phyloP scores from a whole-genome alignment of 2,888 invertebrate genomes.

The Pycnomerus fuliginosus region DNA sequence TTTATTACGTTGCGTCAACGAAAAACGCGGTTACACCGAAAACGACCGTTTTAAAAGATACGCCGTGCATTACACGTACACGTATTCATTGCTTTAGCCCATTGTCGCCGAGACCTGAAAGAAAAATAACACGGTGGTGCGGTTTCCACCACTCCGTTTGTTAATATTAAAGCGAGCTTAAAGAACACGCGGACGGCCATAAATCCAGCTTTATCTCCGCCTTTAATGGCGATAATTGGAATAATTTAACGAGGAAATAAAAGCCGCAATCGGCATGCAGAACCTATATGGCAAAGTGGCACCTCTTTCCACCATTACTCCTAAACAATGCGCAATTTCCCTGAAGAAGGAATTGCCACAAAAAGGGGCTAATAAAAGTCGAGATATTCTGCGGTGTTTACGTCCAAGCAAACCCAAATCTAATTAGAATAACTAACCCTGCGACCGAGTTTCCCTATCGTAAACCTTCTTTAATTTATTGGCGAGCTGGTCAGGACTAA shows the following conservation, averaged over 20 bases:
- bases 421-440: constrained; percentile 21
- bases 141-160: constrained; percentile 5
- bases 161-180: constrained; percentile 7
- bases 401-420: constrained; percentile 20
- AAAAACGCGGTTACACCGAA: constrained; percentile 17
- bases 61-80: constrained; percentile 11
- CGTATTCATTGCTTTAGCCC: constrained; percentile 18
- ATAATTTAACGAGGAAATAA: constrained; percentile 1
- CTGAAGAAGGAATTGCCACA: constrained; percentile 16
- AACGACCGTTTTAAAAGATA: constrained; percentile 19
- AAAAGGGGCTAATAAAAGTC: constrained; percentile 18
- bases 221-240: constrained; percentile 1
- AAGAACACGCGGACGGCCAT: constrained; percentile 3
- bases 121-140: constrained; percentile 10
- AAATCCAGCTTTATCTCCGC: constrained; percentile 6
- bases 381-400: constrained; percentile 21
- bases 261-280: background rate
- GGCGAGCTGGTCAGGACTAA: too few relatives aligned
- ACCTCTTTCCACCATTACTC: constrained; percentile 6
- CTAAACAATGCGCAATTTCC: constrained; percentile 12
- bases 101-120: constrained; percentile 12
- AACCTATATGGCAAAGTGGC: constrained; percentile 2
- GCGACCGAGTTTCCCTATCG: constrained; percentile 14
- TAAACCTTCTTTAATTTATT: constrained; percentile 8
- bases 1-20: constrained; percentile 17